These are phyloP conservation scores for Threskiornis aethiopicus DNA, from an alignment of 2,797 vertebrate species.

Conservation along the genomic window DNA sequence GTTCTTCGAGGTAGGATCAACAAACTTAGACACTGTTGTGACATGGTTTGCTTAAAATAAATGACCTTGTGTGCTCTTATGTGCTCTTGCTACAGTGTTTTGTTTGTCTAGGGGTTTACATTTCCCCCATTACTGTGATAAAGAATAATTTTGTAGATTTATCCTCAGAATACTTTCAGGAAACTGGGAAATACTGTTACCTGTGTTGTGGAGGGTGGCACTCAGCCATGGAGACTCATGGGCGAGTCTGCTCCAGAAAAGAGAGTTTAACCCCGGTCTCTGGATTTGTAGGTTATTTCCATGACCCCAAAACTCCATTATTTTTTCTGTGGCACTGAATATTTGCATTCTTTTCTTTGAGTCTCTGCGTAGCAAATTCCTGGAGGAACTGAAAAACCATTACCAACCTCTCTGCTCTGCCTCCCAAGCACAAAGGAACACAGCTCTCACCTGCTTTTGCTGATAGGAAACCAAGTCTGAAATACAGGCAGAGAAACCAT, in stretches of 20 bases:
- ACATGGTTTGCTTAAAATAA: background rate
- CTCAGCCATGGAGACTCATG: background rate
- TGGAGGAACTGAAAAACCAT: background rate
- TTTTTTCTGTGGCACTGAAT: background rate
- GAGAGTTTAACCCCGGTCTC: background rate
- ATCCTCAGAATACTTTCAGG: background rate
- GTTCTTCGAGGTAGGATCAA: background rate
- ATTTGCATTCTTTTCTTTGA: background rate
- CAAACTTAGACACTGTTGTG: background rate
- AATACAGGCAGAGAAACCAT: background rate
- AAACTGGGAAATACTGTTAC: background rate
- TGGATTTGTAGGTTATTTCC: slow-evolving; percentile 4
- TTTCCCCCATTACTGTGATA: background rate
- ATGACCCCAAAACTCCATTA: background rate
- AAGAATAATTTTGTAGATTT: background rate
- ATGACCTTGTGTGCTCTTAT: background rate
- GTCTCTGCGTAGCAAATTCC: background rate
- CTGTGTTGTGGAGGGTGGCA: background rate
- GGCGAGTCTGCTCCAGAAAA: background rate
- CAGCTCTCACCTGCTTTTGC: slow-evolving; percentile 14
- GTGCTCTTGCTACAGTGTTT: background rate
- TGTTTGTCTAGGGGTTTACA: background rate
- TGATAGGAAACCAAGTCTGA: background rate
- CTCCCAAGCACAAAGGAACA: background rate
- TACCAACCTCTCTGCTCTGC: background rate